Base-by-base conservation (phyloP, 1,140 invertebrate genomes). In the Pteromalus puparum region DNA sequence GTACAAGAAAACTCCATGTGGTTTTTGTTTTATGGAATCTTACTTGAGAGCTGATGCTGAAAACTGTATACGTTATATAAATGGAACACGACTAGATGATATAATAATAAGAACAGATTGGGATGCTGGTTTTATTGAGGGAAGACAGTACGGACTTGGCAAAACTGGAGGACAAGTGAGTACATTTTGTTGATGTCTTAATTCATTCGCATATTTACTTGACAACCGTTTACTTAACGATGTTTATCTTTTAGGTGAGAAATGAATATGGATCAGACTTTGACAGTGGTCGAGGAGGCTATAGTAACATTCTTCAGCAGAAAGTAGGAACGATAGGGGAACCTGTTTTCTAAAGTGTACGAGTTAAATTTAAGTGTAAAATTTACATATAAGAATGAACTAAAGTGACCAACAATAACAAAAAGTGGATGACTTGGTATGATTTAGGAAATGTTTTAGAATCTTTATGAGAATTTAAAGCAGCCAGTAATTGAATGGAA, bases 11-110 rank as follows among this genome's bases (percentile, higher is more conserved):
- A 99, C 99, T 0, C 99, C 99, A 0, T 99, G 99, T 94, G 99
- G 99, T 13, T 99, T 99, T 92, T 99, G 99, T 93, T 99, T 99
- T 94, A 96, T 99, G 0, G 99, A 99, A 94, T 99, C 99, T 94
- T 99, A 99, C 91, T 93, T 92, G 9, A 95, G 99, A 89, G 88
- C 90, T 6, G 99, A 99, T 94, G 96, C 98, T 26, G 98, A 99
- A 92, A 96, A 97, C 90, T 98, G 98, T 89, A 98, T 99, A 96
- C 95, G 98, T 91, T 99, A 98, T 92, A 95, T 99, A 10, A 99
- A 99, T 94, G 98, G 98, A 3, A 99, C 99, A 0, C 94, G 98
- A 86, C 92, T 99, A n/a, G 99, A 99, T 94, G 99, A 99, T 89
- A 95, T 99, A 90, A 97, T 99, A 77, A 98, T 99, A 34, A 94